Base-by-base conservation (phyloP, 2,888 invertebrate genomes). In the Tiliacea aurago region DNA sequence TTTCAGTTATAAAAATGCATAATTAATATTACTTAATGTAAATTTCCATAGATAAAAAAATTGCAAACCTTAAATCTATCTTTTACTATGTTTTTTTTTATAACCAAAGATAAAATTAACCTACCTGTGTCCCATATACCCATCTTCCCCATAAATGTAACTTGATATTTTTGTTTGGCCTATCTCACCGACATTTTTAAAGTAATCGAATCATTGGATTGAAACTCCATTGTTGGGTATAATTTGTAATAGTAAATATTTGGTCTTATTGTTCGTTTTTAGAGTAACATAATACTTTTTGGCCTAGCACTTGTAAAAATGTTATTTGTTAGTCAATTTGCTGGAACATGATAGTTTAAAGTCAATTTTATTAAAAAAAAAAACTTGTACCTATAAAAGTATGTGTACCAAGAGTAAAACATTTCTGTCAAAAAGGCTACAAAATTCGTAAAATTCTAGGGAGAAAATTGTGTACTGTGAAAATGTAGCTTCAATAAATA, bases 181-280 rank as follows among this genome's bases (percentile, higher is more conserved):
- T 84, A 75, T 83, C 81, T 85, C 81, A 83, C 87, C 88, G 83
- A 87, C 84, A 77, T 89, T 92, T 90, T 80, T 81, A 86, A 78
- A 86, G 91, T 87, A 91, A 93, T 91, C 81, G 90, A 91, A 93
- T 90, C 85, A 88, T 89, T 87, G 86, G 83, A 90, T 89, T 90
- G 85, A 87, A 80, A 75, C 75, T 84, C 82, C 71, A 90, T 95
- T 95, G 93, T 95, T 84, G 78, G 62, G 88, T 86, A 94, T 95
- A 96, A 96, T 96, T 96, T 90, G 93, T 90, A 92, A 95, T 91
- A 93, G 95, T 95, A 95, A 96, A 96, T 93, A 96, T 94, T 94
- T 92, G 89, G 88, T 76, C 78, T 80, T 79, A 90, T 93, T 94
- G 92, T 94, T 85, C 56, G 62, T 84, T 91, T 93, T 93, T 93